Evolutionary conservation across 1,140 invertebrate species (phyloP).

Genomic region (Maconellicoccus hirsutus): DNA sequence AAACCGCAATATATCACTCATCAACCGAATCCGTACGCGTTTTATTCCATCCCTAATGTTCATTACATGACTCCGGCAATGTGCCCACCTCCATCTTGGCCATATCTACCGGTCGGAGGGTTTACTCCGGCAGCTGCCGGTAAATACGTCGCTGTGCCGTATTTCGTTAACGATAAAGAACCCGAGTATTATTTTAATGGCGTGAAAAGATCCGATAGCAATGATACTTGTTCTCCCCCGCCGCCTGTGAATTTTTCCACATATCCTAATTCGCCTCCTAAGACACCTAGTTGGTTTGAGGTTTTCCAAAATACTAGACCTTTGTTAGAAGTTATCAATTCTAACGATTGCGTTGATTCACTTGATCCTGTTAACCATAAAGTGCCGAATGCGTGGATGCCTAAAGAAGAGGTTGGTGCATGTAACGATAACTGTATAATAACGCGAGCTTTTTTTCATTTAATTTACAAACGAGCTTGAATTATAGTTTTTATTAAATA

Average conservation of each 20-base stretch:
- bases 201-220: neutral
- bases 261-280: slow-evolving; percentile 24
- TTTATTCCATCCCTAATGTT: neutral
- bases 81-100: neutral
- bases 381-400: slow-evolving; percentile 1
- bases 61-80: neutral
- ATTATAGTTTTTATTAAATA: too few relatives aligned
- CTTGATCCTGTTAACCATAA: neutral
- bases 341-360: slow-evolving; percentile 16
- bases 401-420: slow-evolving; percentile 2
- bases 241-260: slow-evolving; percentile 32
- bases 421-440: neutral
- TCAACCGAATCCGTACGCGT: neutral
- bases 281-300: slow-evolving; percentile 29
- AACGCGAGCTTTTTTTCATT: neutral
- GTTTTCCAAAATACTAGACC: slow-evolving; percentile 29
- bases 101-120: neutral
- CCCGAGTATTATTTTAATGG: neutral
- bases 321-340: slow-evolving; percentile 22
- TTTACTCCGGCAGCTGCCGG: neutral
- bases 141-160: slow-evolving; percentile 12
- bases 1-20: too few relatives aligned
- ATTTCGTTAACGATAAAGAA: slow-evolving; percentile 12
- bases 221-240: slow-evolving; percentile 26
- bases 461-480: too few relatives aligned